Conservation (phyloP, 2,113 vertebrate genomes). For the Sphaerodactylus townsendi region DNA sequence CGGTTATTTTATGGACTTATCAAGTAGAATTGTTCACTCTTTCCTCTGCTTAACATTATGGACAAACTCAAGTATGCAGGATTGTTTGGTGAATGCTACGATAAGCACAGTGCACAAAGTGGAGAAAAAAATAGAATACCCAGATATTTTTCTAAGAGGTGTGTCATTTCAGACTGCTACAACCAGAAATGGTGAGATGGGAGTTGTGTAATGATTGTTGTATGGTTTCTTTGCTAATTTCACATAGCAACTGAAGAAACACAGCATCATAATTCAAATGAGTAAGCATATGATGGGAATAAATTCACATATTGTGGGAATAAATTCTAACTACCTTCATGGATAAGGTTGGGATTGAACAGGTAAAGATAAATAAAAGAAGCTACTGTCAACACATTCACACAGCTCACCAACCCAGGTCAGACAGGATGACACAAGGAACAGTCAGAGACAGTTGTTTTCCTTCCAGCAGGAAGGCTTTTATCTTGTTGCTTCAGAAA, state of each 20-base stretch:
- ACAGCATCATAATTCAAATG: background rate
- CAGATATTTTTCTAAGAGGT: background rate
- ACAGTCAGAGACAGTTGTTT: too few species aligned
- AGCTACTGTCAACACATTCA: background rate
- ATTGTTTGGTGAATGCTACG: constrained; percentile 16
- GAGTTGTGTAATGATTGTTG: background rate
- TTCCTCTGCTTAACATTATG: background rate
- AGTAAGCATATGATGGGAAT: background rate
- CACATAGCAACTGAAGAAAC: background rate
- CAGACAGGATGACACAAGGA: too few species aligned
- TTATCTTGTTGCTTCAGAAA: too few species aligned
- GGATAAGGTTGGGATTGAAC: too few species aligned
- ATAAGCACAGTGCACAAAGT: background rate
- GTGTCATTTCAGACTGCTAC: background rate
- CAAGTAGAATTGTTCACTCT: background rate
- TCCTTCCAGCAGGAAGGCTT: too few species aligned
- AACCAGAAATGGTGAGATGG: background rate
- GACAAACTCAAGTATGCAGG: background rate
- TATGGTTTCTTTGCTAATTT: background rate
- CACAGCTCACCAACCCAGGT: too few species aligned
- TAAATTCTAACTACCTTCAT: background rate
- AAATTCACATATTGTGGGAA: background rate
- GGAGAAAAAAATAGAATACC: too few species aligned
- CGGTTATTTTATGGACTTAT: background rate
- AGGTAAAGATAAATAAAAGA: background rate